Conservation (phyloP, 1,140 invertebrate species). For the Thaumatotibia leucotreta region DNA sequence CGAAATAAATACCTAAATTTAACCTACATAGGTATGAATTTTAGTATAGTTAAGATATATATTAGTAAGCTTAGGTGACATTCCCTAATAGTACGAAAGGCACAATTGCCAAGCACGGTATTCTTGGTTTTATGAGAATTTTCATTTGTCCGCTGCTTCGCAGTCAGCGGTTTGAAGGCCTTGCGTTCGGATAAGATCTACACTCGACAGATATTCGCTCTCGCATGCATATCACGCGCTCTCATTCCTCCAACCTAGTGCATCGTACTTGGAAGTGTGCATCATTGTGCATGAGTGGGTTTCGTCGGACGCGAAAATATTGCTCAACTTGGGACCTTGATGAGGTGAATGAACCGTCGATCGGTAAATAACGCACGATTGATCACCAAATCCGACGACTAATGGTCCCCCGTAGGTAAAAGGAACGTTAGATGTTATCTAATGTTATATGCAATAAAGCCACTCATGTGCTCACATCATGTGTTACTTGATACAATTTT, state of each 20-base stretch:
- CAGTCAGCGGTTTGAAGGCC: conserved; percentile 46
- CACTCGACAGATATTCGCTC: conserved; percentile 37
- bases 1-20: no score
- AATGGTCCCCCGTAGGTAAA: conserved; percentile 19
- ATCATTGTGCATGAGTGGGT: conserved; percentile 44
- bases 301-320: conserved; percentile 48
- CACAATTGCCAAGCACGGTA: no score
- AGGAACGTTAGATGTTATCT: conserved; percentile 29
- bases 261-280: conserved; percentile 61
- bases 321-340: conserved; percentile 47
- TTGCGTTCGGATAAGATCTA: conserved; percentile 58
- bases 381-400: conserved; percentile 37
- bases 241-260: conserved; percentile 59
- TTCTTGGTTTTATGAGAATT: no score
- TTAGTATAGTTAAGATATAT: no score
- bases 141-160: conserved; percentile 38
- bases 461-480: not conserved
- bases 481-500: no score
- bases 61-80: no score
- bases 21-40: no score
- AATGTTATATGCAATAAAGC: not conserved
- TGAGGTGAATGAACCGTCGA: conserved; percentile 51
- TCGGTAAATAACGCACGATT: conserved; percentile 51
- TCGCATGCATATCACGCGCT: conserved; percentile 59
- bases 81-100: no score